Evolutionary conservation across 2,797 vertebrate species (phyloP).

Genomic region (Myotis daubentonii): DNA sequence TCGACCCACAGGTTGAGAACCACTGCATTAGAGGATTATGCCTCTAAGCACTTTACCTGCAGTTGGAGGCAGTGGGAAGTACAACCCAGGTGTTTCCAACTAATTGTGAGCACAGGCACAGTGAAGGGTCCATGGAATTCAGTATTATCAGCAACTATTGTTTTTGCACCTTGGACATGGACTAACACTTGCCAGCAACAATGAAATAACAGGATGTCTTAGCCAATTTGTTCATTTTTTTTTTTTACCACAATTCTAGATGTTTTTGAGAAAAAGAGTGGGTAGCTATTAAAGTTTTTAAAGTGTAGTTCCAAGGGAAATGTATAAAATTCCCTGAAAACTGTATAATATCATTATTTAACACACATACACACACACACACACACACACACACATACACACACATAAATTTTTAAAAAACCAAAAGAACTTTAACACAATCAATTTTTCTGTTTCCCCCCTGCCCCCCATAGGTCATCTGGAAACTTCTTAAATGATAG

Average conservation of each 20-base stretch:
- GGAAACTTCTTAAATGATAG: constrained; percentile 32
- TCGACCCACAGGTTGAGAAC: too few relatives aligned
- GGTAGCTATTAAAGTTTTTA: neutral
- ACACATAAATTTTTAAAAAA: neutral
- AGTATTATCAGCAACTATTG: neutral
- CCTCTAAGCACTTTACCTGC: neutral
- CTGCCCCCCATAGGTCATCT: neutral
- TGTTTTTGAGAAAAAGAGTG: constrained; percentile 25
- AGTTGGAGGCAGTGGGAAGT: neutral
- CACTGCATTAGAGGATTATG: neutral
- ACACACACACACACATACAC: neutral
- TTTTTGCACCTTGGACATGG: neutral
- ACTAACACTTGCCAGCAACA: neutral
- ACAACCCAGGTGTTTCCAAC: neutral
- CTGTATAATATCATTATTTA: neutral
- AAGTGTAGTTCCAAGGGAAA: constrained; percentile 23
- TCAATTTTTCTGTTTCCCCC: constrained; percentile 2
- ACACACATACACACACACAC: neutral
- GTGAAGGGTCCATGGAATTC: neutral
- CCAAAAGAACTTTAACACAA: neutral
- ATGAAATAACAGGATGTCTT: neutral
- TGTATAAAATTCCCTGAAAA: neutral
- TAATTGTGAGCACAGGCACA: neutral
- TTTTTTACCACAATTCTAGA: constrained; percentile 20
- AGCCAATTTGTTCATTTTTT: neutral